Conservation (phyloP, 2,797 vertebrate genomes). For the Percopsis omiscomaycus region DNA sequence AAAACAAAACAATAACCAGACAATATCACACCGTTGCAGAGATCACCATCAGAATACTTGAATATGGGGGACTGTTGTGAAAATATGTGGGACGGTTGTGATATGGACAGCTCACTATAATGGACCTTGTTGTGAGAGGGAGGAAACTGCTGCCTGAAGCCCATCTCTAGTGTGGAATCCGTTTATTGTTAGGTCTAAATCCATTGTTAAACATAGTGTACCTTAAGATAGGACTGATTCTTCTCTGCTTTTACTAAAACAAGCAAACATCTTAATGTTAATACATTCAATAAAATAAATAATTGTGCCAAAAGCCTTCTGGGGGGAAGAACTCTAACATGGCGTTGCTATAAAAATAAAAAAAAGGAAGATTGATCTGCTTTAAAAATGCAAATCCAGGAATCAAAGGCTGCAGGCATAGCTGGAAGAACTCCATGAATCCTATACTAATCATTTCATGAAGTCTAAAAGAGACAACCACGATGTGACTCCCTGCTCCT, state of each 20-base stretch:
- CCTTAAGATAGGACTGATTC: slow-evolving; percentile 32
- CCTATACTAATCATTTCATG: slow-evolving; percentile 45
- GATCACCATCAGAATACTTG: slow-evolving; percentile 26
- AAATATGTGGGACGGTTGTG: not conserved
- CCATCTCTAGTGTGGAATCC: not conserved
- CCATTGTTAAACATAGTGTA: slow-evolving; percentile 12
- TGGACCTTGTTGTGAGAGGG: slow-evolving; percentile 33
- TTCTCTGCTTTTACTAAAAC: slow-evolving; percentile 28
- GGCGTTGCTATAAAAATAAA: too few relatives aligned
- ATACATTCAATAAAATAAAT: not conserved
- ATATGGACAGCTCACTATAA: slow-evolving; percentile 28
- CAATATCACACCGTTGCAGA: slow-evolving; percentile 37
- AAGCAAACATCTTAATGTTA: not conserved
- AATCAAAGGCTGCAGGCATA: slow-evolving; percentile 1
- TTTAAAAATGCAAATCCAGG: too few relatives aligned
- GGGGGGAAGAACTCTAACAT: too few relatives aligned
- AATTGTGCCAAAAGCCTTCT: too few relatives aligned
- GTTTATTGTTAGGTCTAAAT: slow-evolving; percentile 1
- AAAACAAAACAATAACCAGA: slow-evolving; percentile 13
- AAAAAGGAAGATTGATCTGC: too few relatives aligned
- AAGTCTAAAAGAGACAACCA: slow-evolving; percentile 47
- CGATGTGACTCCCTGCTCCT: slow-evolving; percentile 31
- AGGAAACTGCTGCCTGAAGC: slow-evolving; percentile 19
- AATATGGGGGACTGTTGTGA: slow-evolving; percentile 4
- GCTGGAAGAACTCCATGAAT: slow-evolving; percentile 25